Evolutionary conservation across 2,888 invertebrate genomes (phyloP).

Genomic region (Drosophila melanosoma): DNA sequence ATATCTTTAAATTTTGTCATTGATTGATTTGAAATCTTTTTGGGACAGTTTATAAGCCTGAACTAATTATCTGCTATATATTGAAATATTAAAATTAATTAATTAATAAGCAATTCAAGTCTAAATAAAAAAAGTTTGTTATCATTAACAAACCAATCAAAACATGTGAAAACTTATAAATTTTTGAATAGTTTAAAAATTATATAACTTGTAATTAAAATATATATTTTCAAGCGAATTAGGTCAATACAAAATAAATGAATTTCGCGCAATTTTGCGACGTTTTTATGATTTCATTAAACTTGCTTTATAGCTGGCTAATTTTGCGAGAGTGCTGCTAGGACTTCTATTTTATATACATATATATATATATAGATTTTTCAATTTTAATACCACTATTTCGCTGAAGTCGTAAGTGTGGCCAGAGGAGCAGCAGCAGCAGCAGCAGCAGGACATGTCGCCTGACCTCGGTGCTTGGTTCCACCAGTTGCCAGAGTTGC

Average conservation of each 20-base stretch:
- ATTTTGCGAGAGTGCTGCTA: not conserved
- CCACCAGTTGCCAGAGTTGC: not conserved
- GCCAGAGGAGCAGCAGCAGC: slow-evolving; percentile 22
- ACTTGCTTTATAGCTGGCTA: slow-evolving; percentile 19
- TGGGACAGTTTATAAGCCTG: not conserved
- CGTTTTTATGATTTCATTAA: slow-evolving; percentile 54
- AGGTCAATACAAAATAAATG: slow-evolving; percentile 3
- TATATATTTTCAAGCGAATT: not conserved
- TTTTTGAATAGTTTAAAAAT: not conserved
- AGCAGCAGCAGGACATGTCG: slow-evolving; percentile 5
- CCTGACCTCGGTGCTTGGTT: slow-evolving; percentile 20
- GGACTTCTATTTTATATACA: not conserved
- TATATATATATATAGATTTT: not conserved
- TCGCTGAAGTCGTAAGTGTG: slow-evolving; percentile 25
- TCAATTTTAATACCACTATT: slow-evolving; percentile 23
- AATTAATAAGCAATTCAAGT: not conserved
- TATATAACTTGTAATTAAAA: not conserved
- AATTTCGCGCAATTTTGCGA: slow-evolving; percentile 28
- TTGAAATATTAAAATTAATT: not conserved
- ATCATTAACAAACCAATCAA: not conserved
- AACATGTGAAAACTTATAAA: not conserved
- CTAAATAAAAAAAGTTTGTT: not conserved
- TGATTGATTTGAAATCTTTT: not conserved
- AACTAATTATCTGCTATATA: not conserved
- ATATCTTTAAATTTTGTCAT: not conserved